Conservation (phyloP, 2,888 invertebrate species). For the Ligdia adustata region DNA sequence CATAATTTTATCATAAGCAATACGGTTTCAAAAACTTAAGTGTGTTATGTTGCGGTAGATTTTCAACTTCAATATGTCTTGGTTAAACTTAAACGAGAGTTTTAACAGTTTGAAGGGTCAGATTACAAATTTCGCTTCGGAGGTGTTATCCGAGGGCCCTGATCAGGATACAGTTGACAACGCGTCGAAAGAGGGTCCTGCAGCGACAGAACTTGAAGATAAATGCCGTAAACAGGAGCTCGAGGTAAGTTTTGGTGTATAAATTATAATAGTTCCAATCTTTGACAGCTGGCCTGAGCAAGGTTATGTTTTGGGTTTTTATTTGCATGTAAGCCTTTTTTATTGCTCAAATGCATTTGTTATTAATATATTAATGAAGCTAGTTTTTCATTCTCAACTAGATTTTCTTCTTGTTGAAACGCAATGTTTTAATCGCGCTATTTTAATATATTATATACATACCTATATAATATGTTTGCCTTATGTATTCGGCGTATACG, state of each 20-base stretch:
- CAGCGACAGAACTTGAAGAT: conserved; percentile 80
- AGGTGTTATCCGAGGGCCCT: conserved; percentile 91
- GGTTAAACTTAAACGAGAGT: conserved; percentile 87
- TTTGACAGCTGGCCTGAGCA: conserved; percentile 58
- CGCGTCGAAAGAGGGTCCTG: conserved; percentile 43
- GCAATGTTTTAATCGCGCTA: no score
- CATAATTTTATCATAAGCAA: conserved; percentile 48
- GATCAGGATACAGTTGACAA: conserved; percentile 70
- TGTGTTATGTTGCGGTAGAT: conserved; percentile 63
- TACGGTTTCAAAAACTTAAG: conserved; percentile 44
- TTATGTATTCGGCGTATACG: not conserved
- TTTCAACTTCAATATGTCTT: conserved; percentile 81
- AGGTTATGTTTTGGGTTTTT: conserved; percentile 76
- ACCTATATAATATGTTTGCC: not conserved
- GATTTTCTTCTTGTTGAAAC: not conserved
- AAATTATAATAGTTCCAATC: conserved; percentile 26
- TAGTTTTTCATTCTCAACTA: not conserved
- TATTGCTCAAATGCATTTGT: not conserved
- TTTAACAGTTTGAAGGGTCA: conserved; percentile 92
- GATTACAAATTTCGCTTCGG: conserved; percentile 93
- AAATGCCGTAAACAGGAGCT: conserved; percentile 84
- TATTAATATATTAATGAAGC: not conserved
- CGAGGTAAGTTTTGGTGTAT: conserved; percentile 77
- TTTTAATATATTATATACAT: not conserved
- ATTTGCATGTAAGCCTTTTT: conserved; percentile 19